Base-by-base conservation (phyloP, 1,140 invertebrate genomes). In the Lordiphosa mommai region DNA sequence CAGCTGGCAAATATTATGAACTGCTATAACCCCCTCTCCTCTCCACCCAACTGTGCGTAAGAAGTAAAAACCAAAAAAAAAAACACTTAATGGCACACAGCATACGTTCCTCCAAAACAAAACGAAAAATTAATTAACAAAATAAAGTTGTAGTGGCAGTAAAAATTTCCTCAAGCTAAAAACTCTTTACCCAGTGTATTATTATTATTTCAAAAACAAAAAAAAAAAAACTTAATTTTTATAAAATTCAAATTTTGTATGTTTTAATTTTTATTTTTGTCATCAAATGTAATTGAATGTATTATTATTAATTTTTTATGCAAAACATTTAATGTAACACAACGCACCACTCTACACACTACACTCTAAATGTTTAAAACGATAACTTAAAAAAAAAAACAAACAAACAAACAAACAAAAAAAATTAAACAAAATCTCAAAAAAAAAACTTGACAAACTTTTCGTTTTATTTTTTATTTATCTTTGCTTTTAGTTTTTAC, bases 291-390 rank as follows among this genome's bases (percentile, higher is more conserved):
- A 40, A 44, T 48, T 5, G 9, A 38, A 43, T 33, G 37, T 30
- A 50, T 47, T 14, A 47, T n/a, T 29, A 17, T 12, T 34, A 27
- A 32, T 37, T 59, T 68, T 41, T 79, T 79, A 80, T 76, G 60
- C 43, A 56, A 37, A 61, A 72, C 69, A 73, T 70, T 70, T 61
- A 80, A 80, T 67, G 76, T 74, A 82, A 82, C 70, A 57, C 61
- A 34, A 33, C 23, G 16, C 49, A 65, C 60, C 43, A 23, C 23
- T 55, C 36, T 53, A 71, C 40, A 61, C 69, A 46, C 59, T 72
- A 60, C 61, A 70, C 57, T 67, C 36, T 80, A 71, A 27, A 27
- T 82, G 76, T 74, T 80, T 70, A 59, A 82, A 82, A 82, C 76
- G 53, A 74, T 67, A 80, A 43, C 69, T 67, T 46, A 41, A 52